Conservation (phyloP, 2,113 vertebrate species). For the Eulacestoma nigropectus region DNA sequence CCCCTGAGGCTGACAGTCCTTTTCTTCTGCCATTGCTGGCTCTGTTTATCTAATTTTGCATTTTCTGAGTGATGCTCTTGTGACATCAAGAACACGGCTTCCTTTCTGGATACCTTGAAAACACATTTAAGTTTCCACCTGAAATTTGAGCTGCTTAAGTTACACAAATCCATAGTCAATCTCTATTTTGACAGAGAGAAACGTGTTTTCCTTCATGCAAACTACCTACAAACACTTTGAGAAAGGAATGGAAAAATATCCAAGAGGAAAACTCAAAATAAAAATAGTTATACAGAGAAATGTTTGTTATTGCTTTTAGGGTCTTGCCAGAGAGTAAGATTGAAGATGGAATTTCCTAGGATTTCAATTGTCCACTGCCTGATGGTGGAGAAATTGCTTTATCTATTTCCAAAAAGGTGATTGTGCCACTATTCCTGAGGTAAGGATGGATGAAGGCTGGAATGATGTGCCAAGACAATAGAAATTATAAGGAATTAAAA, state of each 20-base stretch:
- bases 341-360: neutral
- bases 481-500: neutral
- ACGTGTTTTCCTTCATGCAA: neutral
- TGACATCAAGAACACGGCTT: neutral
- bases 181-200: neutral
- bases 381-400: neutral
- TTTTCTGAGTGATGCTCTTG: neutral
- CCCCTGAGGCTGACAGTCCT: neutral
- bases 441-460: neutral
- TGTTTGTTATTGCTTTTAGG: neutral
- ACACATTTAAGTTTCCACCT: neutral
- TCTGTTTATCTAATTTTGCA: neutral
- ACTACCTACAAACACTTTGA: neutral
- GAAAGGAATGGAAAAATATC: neutral
- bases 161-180: neutral
- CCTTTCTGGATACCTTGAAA: neutral
- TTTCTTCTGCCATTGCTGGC: neutral
- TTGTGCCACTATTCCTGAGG: neutral
- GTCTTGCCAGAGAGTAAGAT: neutral
- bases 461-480: fast-evolving
- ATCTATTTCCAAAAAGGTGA: neutral
- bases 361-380: neutral
- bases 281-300: neutral
- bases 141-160: neutral
- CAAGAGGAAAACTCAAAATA: neutral